These are phyloP conservation scores for Pelecanus crispus DNA, from an alignment of 2,113 vertebrate genomes.

Conservation along the genomic window DNA sequence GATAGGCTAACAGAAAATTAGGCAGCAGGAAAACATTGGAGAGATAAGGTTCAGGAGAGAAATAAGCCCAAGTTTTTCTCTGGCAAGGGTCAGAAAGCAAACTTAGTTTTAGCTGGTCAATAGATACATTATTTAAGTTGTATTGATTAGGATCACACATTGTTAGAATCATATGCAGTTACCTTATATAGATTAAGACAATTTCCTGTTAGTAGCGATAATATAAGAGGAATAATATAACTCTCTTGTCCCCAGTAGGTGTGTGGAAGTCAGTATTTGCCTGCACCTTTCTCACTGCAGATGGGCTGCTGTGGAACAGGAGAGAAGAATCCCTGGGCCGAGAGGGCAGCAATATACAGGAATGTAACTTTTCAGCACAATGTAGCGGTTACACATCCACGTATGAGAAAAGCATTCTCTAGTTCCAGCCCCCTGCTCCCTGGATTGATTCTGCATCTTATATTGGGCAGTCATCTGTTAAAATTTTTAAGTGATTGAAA, in stretches of 20 bases:
- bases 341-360: background rate
- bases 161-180: background rate
- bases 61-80: background rate
- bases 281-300: background rate
- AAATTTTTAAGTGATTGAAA: background rate
- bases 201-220: background rate
- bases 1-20: background rate
- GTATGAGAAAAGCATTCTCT: background rate
- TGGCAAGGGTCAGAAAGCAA: background rate
- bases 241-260: background rate
- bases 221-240: background rate
- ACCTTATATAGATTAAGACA: background rate
- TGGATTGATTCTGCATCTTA: background rate
- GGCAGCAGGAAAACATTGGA: background rate
- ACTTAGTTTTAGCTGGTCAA: background rate
- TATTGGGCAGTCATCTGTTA: background rate
- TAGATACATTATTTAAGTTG: background rate
- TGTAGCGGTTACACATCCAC: accelerated
- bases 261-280: background rate
- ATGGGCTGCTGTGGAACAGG: background rate
- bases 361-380: background rate
- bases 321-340: background rate
- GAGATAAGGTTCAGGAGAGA: background rate
- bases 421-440: background rate
- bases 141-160: background rate